phyloP scores from a whole-genome alignment of 2,797 vertebrate genomes.

The Silurus lanzhouensis region DNA sequence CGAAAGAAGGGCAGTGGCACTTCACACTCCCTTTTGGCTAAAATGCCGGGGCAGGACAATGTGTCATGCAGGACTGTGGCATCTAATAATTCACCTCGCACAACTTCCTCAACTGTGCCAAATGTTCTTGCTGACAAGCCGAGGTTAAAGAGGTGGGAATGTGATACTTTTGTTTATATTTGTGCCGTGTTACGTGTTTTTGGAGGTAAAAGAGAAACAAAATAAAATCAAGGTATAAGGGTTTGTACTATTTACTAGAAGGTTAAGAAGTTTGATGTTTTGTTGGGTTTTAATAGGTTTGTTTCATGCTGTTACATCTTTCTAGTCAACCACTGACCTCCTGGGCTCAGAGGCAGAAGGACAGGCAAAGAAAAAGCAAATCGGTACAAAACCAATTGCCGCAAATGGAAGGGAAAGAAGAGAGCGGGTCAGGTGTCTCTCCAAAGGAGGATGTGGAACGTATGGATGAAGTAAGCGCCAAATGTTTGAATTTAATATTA shows the following conservation, averaged over 20 bases:
- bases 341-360: constrained; percentile 91
- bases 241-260: not conserved
- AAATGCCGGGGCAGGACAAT: constrained; percentile 39
- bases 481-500: not conserved
- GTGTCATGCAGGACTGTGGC: constrained; percentile 44
- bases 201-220: not conserved
- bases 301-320: constrained; percentile 11
- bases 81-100: constrained; percentile 26
- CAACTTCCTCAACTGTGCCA: constrained; percentile 14
- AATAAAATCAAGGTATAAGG: not conserved
- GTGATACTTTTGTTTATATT: not conserved
- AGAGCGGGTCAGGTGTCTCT: constrained; percentile 52
- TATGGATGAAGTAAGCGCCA: constrained; percentile 68
- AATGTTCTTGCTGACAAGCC: constrained; percentile 60
- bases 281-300: not conserved
- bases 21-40: constrained; percentile 36
- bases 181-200: not conserved
- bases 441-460: constrained; percentile 58
- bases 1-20: constrained; percentile 53
- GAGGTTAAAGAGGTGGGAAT: constrained; percentile 65
- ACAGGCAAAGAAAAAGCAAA: constrained; percentile 76
- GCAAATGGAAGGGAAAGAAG: constrained; percentile 53
- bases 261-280: not conserved
- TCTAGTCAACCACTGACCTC: constrained; percentile 84
- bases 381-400: constrained; percentile 38